phyloP scores from a whole-genome alignment of 2,888 invertebrate genomes.

The Agriopis marginaria region DNA sequence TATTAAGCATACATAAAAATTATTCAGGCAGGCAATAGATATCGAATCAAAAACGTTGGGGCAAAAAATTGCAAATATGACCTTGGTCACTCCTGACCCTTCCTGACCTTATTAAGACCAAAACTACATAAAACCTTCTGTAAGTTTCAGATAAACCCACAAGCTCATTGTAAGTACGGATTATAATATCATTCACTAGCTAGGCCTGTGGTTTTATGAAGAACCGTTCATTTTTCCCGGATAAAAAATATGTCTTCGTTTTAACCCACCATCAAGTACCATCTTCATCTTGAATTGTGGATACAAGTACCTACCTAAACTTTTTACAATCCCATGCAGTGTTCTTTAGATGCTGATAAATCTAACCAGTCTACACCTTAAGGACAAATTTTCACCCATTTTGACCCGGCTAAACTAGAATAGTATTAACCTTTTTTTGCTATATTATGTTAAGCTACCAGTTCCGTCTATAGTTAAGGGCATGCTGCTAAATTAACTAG shows the following conservation, averaged over 20 bases:
- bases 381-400: too few relatives aligned
- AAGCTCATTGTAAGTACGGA: conserved; percentile 26
- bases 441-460: too few relatives aligned
- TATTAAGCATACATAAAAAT: background rate
- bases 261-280: too few relatives aligned
- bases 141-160: conserved; percentile 23
- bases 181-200: conserved; percentile 29
- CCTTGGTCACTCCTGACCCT: conserved; percentile 9
- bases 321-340: background rate
- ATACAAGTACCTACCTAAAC: too few relatives aligned
- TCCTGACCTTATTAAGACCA: conserved; percentile 16
- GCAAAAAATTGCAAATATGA: conserved; percentile 2
- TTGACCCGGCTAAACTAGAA: too few relatives aligned
- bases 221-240: background rate
- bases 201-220: background rate
- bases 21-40: too few relatives aligned
- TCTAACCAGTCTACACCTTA: too few relatives aligned
- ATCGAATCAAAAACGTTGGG: background rate
- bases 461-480: too few relatives aligned
- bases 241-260: background rate
- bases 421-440: too few relatives aligned
- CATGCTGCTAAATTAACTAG: too few relatives aligned
- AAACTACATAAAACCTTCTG: conserved; percentile 30
- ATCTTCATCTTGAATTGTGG: too few relatives aligned
- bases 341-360: background rate